Base-by-base conservation (phyloP, 1,140 invertebrate genomes). In the Riptortus pedestris region DNA sequence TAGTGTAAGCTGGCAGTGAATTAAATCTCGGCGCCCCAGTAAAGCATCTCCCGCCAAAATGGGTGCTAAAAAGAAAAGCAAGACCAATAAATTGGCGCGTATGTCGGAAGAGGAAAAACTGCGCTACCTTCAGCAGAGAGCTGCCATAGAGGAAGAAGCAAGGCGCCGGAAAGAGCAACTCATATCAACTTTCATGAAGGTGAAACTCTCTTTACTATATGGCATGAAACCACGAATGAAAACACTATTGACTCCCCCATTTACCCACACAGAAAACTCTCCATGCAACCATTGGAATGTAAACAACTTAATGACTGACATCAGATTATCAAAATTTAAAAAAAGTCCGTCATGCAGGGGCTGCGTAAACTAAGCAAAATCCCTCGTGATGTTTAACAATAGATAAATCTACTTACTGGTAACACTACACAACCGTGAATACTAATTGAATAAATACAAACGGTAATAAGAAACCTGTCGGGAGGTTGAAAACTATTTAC, bases 41-140 rank as follows among this genome's bases (percentile, higher is more conserved):
- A n/a, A n/a, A n/a, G n/a, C n/a, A n/a, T n/a, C n/a, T n/a, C n/a
- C n/a, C n/a, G n/a, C 22, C 16, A 74, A 70, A 68, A 79, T 78
- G 76, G 73, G 72, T 14, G 77, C 78, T 16, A 85, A 85, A 73
- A 88, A 87, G 72, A 83, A 81, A 73, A 77, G 80, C 24, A 84
- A 86, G 74, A 81, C 79, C 47, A 88, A 85, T 67, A 87, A 87
- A 72, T 73, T 90, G 67, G 83, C 86, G 59, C 82, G 83, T 68
- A 90, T 91, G 88, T 86, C 80, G 0, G 87, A 90, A 66, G 85
- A 91, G 73, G 87, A 90, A 74, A 78, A 84, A 7, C 80, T 83
- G 1, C 74, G 86, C 51, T 91, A 90, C 74, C 73, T 90, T 22
- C 87, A 90, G 70, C 84, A 88, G 72, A 78, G 85, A 28, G 85